phyloP scores from a whole-genome alignment of 2,113 vertebrate species.

The Pseudopodoces humilis region DNA sequence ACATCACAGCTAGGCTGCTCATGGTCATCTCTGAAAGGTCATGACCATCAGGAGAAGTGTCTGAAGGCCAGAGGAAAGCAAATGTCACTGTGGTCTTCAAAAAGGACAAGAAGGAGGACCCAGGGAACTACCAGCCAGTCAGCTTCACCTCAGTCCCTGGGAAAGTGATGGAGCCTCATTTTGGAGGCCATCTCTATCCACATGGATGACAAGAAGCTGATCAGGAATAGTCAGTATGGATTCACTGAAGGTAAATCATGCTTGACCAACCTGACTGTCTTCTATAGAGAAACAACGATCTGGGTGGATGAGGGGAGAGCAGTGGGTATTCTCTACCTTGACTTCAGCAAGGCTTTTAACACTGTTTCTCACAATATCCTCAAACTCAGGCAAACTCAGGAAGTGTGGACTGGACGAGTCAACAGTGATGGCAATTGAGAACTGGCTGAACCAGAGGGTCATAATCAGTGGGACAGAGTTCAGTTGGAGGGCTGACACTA shows the following conservation, averaged over 20 bases:
- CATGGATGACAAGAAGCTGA: background rate
- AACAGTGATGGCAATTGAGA: background rate
- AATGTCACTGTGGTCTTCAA: background rate
- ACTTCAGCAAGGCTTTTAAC: background rate
- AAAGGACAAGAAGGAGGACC: background rate
- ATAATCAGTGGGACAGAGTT: background rate
- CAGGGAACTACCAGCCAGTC: background rate
- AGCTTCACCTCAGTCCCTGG: background rate
- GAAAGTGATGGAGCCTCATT: background rate
- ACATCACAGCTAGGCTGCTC: background rate
- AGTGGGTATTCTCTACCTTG: fast-evolving
- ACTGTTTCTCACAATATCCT: background rate
- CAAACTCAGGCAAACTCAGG: background rate
- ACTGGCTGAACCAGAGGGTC: background rate
- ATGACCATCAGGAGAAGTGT: background rate
- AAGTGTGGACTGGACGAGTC: background rate
- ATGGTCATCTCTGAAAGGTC: fast-evolving
- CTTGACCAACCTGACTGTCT: background rate
- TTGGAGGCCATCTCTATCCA: background rate
- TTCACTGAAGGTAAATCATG: background rate
- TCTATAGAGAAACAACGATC: background rate
- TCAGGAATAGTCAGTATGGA: background rate
- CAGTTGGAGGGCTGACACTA: background rate
- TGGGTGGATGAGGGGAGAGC: background rate
- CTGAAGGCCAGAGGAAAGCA: background rate